Evolutionary conservation across 2,888 invertebrate genomes (phyloP), one percentile per base, ranked within the genome.

Genomic region (Noctua pronuba): DNA sequence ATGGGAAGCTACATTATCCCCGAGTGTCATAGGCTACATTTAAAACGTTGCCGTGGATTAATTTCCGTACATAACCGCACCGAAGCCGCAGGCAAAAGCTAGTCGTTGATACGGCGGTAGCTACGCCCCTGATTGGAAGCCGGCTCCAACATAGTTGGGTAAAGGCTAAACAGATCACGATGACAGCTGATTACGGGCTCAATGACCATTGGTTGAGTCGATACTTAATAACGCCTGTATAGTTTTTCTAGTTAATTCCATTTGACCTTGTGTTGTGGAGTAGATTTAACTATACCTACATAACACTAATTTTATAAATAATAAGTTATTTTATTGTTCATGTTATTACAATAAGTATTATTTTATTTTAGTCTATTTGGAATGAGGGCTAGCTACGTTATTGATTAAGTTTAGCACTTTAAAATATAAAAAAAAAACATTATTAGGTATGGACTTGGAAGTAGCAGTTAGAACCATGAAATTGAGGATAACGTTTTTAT

Each of bases 251-350:
- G 4, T 71, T 21, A 38, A 28, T 49, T 46, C 21, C 6, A 52
- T 71, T 52, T 28, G 49, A 24, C 18, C 28, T 71, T 70, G 28
- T 73, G 10, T 46, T 21, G n/a, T 71, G 55, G 24, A 44, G 28
- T 80, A 8, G 1, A 74, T 49, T 49, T 67, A n/a, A 62, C 24
- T 71, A 68, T 72, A 75, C 1, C 41, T 65, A 65, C 21, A 73
- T 70, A 72, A 41, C 52, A 67, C 46, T 82, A 80, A 87, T 62
- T 75, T 79, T 41, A 84, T 83, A 84, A 84, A 86, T 84, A 87
- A 85, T 84, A 87, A 73, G 77, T 87, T 77, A 75, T 79, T 65
- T 81, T 86, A 86, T 88, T 88, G 86, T 83, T 88, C 86, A 77
- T 74, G 75, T 80, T 77, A 69, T 73, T 74, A 82, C n/a, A 75